Evolutionary conservation across 1,140 invertebrate genomes (phyloP).

Genomic region (Drosophila kanapiae): DNA sequence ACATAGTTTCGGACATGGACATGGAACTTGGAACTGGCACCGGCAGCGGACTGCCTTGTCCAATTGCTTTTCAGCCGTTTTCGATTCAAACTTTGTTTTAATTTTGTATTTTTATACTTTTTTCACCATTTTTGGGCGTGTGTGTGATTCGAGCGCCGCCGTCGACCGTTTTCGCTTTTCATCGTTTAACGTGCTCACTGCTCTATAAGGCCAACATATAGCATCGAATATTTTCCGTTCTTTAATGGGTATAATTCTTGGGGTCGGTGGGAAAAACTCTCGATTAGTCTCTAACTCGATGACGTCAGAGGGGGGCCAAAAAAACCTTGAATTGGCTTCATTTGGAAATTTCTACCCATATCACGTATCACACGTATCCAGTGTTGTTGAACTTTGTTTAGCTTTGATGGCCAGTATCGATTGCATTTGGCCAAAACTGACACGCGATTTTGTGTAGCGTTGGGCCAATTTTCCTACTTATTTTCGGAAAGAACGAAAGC

Average conservation of each 20-base stretch:
- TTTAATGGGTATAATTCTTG: conserved; percentile 63
- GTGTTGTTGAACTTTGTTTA: conserved; percentile 36
- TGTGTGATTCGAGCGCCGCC: conserved; percentile 45
- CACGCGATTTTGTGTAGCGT: conserved; percentile 1
- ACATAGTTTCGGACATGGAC: conserved; percentile 51
- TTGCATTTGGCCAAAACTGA: conserved; percentile 37
- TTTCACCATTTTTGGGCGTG: conserved; percentile 80
- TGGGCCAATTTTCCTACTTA: conserved; percentile 14
- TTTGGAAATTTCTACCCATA: conserved; percentile 34
- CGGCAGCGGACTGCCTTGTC: conserved; percentile 70
- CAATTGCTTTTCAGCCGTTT: conserved; percentile 67
- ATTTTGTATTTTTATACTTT: conserved; percentile 46
- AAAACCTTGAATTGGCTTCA: conserved; percentile 52
- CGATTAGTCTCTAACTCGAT: conserved; percentile 25
- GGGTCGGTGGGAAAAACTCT: conserved; percentile 43
- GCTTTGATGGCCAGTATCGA: conserved; percentile 44
- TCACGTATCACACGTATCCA: conserved; percentile 20
- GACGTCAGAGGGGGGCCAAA: conserved; percentile 34
- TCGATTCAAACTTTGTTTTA: conserved; percentile 63
- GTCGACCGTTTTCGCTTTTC: conserved; percentile 66
- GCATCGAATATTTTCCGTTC: conserved; percentile 73
- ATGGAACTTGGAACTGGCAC: conserved; percentile 32
- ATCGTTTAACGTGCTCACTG: conserved; percentile 31
- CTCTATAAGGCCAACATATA: conserved; percentile 42
- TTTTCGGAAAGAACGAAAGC: conserved; percentile 5